These are phyloP conservation scores for Athene noctua DNA, from an alignment of 2,113 vertebrate genomes.

Conservation along the genomic window DNA sequence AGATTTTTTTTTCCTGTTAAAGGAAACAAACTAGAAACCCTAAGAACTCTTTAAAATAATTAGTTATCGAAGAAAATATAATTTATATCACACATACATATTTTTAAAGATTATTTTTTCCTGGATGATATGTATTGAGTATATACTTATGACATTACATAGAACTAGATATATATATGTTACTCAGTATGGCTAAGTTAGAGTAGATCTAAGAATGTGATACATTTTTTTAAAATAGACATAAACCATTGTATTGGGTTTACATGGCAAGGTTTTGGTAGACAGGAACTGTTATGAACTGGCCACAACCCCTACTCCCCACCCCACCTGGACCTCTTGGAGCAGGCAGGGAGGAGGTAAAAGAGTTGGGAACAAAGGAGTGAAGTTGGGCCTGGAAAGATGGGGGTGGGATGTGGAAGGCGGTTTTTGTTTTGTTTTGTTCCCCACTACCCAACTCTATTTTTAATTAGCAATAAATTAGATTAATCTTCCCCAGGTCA, in stretches of 20 bases:
- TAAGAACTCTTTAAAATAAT: background rate
- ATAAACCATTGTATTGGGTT: background rate
- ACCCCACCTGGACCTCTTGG: background rate
- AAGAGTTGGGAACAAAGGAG: background rate
- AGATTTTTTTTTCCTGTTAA: background rate
- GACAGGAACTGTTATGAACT: background rate
- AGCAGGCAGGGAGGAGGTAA: background rate
- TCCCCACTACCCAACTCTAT: background rate
- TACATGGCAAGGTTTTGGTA: background rate
- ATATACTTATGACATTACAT: background rate
- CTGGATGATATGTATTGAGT: background rate
- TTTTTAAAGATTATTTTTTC: background rate
- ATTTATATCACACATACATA: background rate
- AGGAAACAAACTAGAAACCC: background rate
- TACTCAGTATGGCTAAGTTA: background rate
- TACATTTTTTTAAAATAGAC: background rate
- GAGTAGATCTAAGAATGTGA: background rate
- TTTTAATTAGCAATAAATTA: background rate
- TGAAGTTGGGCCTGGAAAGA: background rate
- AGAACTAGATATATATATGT: background rate
- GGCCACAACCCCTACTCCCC: background rate
- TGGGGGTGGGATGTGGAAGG: accelerated
- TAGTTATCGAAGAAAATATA: background rate
- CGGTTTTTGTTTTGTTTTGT: background rate
- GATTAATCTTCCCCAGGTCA: background rate